A percentile compares a stretch with the other conserved stretches of the same genome.
Evolutionary conservation across 1,140 invertebrate genomes (phyloP).

Genomic region (Drosophila dunni): DNA sequence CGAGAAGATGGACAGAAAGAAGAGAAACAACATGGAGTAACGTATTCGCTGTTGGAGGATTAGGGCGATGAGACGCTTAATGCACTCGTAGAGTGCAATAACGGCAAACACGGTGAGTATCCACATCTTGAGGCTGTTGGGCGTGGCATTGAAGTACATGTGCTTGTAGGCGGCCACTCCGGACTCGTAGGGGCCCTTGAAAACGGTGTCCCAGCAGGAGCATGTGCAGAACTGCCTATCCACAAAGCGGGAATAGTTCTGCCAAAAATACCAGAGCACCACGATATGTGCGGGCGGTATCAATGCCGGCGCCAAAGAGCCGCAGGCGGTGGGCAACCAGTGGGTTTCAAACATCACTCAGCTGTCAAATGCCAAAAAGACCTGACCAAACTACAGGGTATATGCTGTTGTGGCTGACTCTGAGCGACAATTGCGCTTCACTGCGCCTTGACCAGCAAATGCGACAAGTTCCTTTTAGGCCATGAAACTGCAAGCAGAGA

Average conservation of each 20-base stretch:
- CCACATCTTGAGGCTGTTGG: constrained; percentile 92
- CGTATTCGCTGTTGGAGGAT: constrained; percentile 87
- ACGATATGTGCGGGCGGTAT: constrained; percentile 88
- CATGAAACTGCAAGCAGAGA: neutral
- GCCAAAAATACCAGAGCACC: constrained; percentile 89
- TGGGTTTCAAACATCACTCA: constrained; percentile 73
- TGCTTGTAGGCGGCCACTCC: constrained; percentile 91
- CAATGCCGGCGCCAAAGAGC: constrained; percentile 81
- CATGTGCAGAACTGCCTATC: constrained; percentile 90
- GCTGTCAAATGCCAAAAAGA: neutral
- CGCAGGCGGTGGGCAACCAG: constrained; percentile 82
- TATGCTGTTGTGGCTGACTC: neutral
- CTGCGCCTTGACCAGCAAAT: neutral
- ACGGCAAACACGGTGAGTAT: constrained; percentile 88
- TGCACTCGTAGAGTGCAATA: constrained; percentile 89
- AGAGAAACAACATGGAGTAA: constrained; percentile 89
- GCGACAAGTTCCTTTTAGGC: neutral
- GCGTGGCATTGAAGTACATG: constrained; percentile 93
- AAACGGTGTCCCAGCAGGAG: constrained; percentile 92
- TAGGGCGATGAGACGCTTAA: constrained; percentile 88
- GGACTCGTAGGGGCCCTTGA: constrained; percentile 92
- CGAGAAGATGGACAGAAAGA: constrained; percentile 90
- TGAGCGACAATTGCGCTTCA: neutral
- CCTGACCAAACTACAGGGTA: neutral
- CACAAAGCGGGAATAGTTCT: constrained; percentile 88